Percentiles rank a stretch among this genome's conserved stretches.
Evolutionary conservation across 2,113 vertebrate genomes (phyloP).

Genomic region (Nettapus auritus): DNA sequence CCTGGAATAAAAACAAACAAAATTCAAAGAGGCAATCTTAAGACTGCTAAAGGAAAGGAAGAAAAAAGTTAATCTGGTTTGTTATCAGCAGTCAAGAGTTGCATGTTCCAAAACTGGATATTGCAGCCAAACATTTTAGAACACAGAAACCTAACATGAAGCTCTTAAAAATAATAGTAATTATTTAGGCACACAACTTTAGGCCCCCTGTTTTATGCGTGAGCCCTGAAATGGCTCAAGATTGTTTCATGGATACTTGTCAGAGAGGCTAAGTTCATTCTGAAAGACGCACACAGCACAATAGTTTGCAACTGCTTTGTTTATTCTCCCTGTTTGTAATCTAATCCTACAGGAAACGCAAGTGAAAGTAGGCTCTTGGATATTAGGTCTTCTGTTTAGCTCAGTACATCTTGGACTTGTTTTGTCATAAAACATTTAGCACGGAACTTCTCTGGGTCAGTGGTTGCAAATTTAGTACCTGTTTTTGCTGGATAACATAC

Average conservation of each 20-base stretch:
- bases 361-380: neutral
- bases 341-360: neutral
- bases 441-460: neutral
- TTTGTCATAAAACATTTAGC: neutral
- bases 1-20: neutral
- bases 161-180: neutral
- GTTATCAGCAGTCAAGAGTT: neutral
- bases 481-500: neutral
- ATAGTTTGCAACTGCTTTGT: neutral
- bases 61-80: neutral
- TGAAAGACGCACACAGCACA: neutral
- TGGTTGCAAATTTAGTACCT: neutral
- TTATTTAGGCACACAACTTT: neutral
- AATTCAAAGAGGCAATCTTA: neutral
- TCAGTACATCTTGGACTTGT: neutral
- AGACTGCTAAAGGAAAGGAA: neutral
- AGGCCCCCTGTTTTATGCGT: neutral
- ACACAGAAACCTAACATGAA: neutral
- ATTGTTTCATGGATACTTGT: neutral
- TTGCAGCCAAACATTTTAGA: neutral
- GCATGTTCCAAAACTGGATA: neutral
- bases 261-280: neutral
- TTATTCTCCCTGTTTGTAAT: neutral
- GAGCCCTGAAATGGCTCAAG: neutral
- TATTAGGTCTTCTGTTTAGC: neutral